These are phyloP conservation scores for Cantharis nigra DNA, from an alignment of 2,888 invertebrate species.

Conservation along the genomic window DNA sequence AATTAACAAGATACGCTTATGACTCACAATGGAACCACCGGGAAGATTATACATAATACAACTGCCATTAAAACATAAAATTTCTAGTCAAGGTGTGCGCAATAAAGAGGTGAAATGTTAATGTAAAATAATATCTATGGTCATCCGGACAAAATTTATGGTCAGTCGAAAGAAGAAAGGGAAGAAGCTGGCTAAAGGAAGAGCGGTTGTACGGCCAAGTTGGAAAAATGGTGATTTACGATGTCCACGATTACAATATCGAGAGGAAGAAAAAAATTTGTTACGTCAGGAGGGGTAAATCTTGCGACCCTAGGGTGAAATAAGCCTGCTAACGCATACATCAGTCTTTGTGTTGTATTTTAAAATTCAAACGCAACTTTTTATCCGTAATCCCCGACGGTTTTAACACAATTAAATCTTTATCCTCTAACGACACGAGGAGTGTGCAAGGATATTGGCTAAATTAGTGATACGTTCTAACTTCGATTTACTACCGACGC, in stretches of 20 bases:
- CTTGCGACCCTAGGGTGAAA: background rate
- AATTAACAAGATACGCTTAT: background rate
- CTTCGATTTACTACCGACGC: background rate
- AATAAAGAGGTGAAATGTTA: background rate
- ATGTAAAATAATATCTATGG: background rate
- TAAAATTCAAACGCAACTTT: background rate
- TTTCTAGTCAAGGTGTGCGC: background rate
- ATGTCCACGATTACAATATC: background rate
- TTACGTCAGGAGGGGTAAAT: background rate
- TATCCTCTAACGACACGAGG: background rate
- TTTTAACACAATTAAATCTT: conserved; percentile 1
- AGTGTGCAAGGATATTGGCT: background rate
- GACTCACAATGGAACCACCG: background rate
- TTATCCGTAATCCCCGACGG: background rate
- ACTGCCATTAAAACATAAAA: background rate
- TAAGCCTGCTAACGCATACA: background rate
- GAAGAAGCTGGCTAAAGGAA: background rate
- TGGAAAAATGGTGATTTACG: background rate
- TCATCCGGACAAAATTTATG: background rate
- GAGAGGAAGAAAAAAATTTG: background rate
- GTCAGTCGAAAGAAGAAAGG: background rate
- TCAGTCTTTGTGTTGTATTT: background rate
- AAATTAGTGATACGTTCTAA: background rate
- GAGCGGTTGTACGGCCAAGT: background rate
- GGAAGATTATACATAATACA: background rate